A percentile compares a stretch with the other conserved stretches of the same genome.
phyloP scores from a whole-genome alignment of 2,888 invertebrate genomes.

The Orthosia gracilis region DNA sequence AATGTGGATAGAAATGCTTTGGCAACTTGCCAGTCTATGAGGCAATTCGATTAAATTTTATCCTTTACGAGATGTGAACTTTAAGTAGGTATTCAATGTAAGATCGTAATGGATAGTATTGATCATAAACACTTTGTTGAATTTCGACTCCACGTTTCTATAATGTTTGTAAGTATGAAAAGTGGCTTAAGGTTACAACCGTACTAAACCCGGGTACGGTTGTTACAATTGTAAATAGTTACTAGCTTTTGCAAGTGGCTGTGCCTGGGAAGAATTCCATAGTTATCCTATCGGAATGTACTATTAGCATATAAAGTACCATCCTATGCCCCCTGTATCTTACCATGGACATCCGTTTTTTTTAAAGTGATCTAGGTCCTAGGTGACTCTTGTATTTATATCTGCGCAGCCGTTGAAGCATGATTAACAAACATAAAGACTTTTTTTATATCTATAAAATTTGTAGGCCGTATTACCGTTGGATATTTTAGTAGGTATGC shows the following conservation, averaged over 20 bases:
- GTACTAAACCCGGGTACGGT: too few species aligned
- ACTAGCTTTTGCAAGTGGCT: too few species aligned
- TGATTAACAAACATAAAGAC: neutral
- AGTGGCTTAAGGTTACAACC: too few species aligned
- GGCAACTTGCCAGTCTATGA: slow-evolving; percentile 22
- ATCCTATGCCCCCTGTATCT: too few species aligned
- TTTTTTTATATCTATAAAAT: neutral
- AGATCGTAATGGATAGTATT: slow-evolving; percentile 7
- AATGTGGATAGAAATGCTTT: neutral
- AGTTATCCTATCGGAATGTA: too few species aligned
- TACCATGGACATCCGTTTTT: too few species aligned
- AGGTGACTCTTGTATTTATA: too few species aligned
- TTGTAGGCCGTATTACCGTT: neutral
- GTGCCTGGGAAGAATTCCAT: too few species aligned
- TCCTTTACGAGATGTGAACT: slow-evolving; percentile 2
- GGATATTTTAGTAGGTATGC: slow-evolving; percentile 17
- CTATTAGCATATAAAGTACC: too few species aligned
- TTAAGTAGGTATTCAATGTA: neutral
- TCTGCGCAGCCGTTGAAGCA: neutral
- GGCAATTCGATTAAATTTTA: slow-evolving; percentile 11
- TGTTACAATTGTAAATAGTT: too few species aligned
- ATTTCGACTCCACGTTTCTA: neutral
- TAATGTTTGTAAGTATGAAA: neutral
- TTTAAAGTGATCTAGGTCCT: too few species aligned
- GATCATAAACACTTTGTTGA: neutral